Evolutionary conservation across 2,113 vertebrate genomes (phyloP).

Genomic region (Clinocottus analis): DNA sequence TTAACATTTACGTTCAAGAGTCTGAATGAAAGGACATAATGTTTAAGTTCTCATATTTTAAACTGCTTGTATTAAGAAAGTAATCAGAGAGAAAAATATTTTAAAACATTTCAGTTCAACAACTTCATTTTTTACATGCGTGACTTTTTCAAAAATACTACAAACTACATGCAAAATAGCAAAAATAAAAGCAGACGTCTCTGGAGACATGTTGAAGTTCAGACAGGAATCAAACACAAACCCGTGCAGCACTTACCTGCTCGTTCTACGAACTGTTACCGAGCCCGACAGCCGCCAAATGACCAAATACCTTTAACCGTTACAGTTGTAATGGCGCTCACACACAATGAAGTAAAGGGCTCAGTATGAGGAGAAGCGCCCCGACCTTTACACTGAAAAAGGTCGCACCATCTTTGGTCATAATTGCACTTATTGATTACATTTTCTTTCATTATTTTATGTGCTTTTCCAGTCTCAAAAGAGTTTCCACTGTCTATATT

Average conservation of each 20-base stretch:
- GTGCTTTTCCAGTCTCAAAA: too few relatives aligned
- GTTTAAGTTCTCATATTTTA: background rate
- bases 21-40: background rate
- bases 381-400: background rate
- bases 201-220: background rate
- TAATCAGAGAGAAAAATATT: background rate
- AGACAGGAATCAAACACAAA: background rate
- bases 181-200: background rate
- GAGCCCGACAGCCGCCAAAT: background rate
- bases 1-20: too few relatives aligned
- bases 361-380: background rate
- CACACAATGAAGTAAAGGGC: background rate
- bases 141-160: background rate
- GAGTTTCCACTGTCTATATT: too few relatives aligned
- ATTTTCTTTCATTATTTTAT: too few relatives aligned
- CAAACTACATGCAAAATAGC: background rate
- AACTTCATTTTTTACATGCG: background rate
- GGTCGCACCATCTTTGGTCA: background rate
- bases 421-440: too few relatives aligned
- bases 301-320: background rate
- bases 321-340: background rate
- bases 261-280: background rate
- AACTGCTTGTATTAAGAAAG: background rate
- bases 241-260: conserved; percentile 72
- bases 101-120: background rate